Conservation (phyloP, 2,113 vertebrate genomes). For the Pteropus alecto region DNA sequence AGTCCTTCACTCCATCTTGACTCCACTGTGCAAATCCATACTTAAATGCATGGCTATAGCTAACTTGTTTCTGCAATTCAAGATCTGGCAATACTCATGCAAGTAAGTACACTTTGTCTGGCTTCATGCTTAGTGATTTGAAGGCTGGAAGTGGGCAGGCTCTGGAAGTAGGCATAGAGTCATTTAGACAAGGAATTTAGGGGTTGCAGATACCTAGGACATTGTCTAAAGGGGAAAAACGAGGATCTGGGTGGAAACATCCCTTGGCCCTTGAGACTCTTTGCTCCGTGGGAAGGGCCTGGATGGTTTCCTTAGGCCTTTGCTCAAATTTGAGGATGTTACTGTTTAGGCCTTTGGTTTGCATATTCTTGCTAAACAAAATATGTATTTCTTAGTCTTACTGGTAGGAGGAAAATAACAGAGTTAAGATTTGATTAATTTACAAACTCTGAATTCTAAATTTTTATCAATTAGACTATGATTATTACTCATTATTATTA, state of each 20-base stretch:
- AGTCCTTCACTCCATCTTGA: neutral
- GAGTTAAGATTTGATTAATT: neutral
- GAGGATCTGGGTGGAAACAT: neutral
- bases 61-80: neutral
- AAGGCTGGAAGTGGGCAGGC: neutral
- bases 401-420: neutral
- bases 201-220: accelerated
- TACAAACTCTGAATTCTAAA: neutral
- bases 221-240: neutral
- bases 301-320: accelerated
- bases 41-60: accelerated
- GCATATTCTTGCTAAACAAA: neutral
- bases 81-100: neutral
- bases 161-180: neutral
- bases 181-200: neutral
- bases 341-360: neutral
- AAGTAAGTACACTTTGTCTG: neutral
- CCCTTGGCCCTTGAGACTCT: neutral
- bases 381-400: neutral
- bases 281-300: accelerated
- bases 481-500: neutral
- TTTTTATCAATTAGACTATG: neutral
- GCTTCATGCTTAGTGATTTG: neutral
- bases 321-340: neutral
- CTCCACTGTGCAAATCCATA: too few species aligned